Percentiles rank a stretch among this genome's conserved stretches.
phyloP scores from a whole-genome alignment of 2,888 invertebrate genomes.

The Tipula unca region DNA sequence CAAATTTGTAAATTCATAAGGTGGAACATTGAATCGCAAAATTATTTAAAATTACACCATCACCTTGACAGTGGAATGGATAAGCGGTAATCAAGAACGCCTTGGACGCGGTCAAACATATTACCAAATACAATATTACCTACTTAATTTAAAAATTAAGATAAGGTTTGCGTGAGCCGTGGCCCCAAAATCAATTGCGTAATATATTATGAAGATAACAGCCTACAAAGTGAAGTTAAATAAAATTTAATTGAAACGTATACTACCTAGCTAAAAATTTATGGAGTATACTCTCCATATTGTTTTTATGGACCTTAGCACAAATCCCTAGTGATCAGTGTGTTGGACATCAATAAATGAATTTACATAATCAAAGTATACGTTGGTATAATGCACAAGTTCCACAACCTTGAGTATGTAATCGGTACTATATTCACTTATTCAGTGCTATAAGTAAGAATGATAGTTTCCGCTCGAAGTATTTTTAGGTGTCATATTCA shows the following conservation, averaged over 20 bases:
- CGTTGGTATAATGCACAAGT: background rate
- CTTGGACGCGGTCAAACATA: background rate
- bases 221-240: background rate
- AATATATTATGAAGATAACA: background rate
- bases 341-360: too few species aligned
- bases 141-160: background rate
- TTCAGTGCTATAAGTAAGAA: background rate
- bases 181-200: background rate
- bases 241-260: background rate
- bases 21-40: background rate
- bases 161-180: background rate
- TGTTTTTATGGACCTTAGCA: too few species aligned
- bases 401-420: background rate
- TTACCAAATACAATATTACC: background rate
- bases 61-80: background rate
- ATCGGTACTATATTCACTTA: background rate
- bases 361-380: too few species aligned
- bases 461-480: background rate
- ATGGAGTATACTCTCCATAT: too few species aligned
- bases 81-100: background rate
- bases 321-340: too few species aligned
- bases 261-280: too few species aligned
- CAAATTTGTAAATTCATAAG: background rate
- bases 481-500: background rate
- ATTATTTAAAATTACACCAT: background rate